Base-by-base conservation (phyloP, 1,140 invertebrate genomes). In the Dryas iulia region DNA sequence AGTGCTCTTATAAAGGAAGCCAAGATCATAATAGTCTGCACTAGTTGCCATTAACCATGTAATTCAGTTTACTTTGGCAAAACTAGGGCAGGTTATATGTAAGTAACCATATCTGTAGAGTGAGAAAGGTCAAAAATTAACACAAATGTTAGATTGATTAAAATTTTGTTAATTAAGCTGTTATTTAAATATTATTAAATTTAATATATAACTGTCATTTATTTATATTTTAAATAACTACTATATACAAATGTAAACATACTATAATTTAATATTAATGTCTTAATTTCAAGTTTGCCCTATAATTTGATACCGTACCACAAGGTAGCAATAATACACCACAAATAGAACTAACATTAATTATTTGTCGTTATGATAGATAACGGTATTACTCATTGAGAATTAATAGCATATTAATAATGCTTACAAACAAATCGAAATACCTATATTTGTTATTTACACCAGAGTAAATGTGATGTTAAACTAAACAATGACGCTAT, bases 251-350 rank as follows among this genome's bases (percentile, higher is more conserved):
- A n/a, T n/a, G n/a, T n/a, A n/a, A n/a, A n/a, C n/a, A n/a, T n/a
- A n/a, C n/a, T n/a, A n/a, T n/a, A n/a, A n/a, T 39, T 12, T 39
- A 6, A 39, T 39, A 7, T 6, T 14, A 4, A 39, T 39, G 12
- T 14, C 6, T 18, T 14, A 31, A 31, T 28, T 24, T 31, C 6
- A 63, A 69, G 56, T 26, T 59, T 24, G 31, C 53, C 52, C 53
- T n/a, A 63, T 58, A n/a, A 39, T 33, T 35, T 23, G 10, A 33
- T 59, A 56, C 4, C 14, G 0, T 7, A 58, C 60, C 30, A 52
- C 66, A 64, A 35, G 12, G 31, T 23, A 62, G 35, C 65, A 59
- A 61, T 63, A 63, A 63, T 28, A 59, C 52, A 64, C 67, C 67
- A 53, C 67, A 64, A 30, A 53, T 35, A 3, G 24, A 63, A 26